Evolutionary conservation across 2,888 invertebrate genomes (phyloP), one percentile per base, ranked within the genome.

Genomic region (Lepas anatifera): DNA sequence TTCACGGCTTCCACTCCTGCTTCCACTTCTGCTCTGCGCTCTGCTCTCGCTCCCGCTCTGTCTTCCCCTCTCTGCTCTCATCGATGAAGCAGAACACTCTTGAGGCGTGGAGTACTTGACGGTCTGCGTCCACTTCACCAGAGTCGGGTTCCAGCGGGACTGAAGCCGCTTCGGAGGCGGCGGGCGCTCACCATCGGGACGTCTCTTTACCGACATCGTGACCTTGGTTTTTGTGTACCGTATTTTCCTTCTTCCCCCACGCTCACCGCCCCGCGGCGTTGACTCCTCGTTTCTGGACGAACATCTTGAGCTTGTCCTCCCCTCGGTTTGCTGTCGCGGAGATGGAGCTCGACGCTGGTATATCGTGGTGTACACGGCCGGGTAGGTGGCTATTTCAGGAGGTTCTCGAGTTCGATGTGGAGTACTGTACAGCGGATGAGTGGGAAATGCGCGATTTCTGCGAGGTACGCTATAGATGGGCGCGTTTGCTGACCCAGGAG

Each of bases 131-230:
- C 87, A 85, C 67, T 89, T 78, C 76, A 85, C 84, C 16, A 90
- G 80, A 3, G 89, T 88, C 70, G 85, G 85, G 76, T 86, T 90
- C 75, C 87, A 86, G 76, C 85, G 86, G 0, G 91, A 91, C 0
- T 91, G 91, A 74, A 85, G 85, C 75, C 92, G 84, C 78, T 86
- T 84, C 0, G 92, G 92, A 22, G 89, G 87, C 1, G 88, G 87
- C 0, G 90, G 89, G 16, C 27, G 58, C 11, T 32, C 13, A 3
- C 13, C 58, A 10, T 48, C 48, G n/a, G 6, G 25, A 2, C 13
- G 52, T 22, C 58, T 29, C 32, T 13, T 32, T 22, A 58, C 16
- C 27, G 58, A 58, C 58, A 58, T 58, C 0, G 58, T 58, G 29
- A 58, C 58, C 29, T 25, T 8, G 3, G 58, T 58, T 4, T 32